Evolutionary conservation across 2,888 invertebrate species (phyloP), one percentile per base, ranked within the genome.

Genomic region (Drosophila peninsularis): DNA sequence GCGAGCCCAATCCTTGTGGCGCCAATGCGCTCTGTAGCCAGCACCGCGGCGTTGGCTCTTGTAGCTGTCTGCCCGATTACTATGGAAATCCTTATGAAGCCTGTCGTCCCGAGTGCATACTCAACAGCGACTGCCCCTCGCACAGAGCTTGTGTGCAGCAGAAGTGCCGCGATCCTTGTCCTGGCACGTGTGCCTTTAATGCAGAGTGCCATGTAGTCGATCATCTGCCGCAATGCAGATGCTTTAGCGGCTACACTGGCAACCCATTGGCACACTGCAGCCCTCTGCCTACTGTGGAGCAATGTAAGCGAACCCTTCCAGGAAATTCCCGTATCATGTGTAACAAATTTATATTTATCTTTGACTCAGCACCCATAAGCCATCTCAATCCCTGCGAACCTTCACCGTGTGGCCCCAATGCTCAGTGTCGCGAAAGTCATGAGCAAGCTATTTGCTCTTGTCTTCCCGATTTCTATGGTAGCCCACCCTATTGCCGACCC

Each of bases 81-180:
- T 92, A 93, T 68, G 94, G 94, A 55, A 94, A 94, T 88, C 94
- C 94, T 5, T 94, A 94, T 73, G 94, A 94, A 85, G 95, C 95
- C 14, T 97, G 97, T 88, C 94, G 95, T 75, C 96, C 96, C 0
- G 97, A 97, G 93, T 97, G 97, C 90, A 93, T 96, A 41, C 93
- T 96, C 50, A 96, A 96, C 91, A 94, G 95, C 2, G 97, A 97
- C 90, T 97, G 97, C 90, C 92, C 95, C 11, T 94, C 95, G 54
- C 94, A 95, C 89, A 92, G 94, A 83, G 96, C 96, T 13, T 97
- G 96, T 88, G 94, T 95, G 24, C 95, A 95, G 91, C 94, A 95
- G 86, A 96, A 96, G 93, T 96, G 96, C 90, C 93, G 94, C 76
- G 96, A 97, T 92, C 97, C 97, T 3, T 97, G 97, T 82, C 95